A percentile compares a stretch with the other conserved stretches of the same genome.
Evolutionary conservation across 2,113 vertebrate species (phyloP).

Genomic region (Vombatus ursinus): DNA sequence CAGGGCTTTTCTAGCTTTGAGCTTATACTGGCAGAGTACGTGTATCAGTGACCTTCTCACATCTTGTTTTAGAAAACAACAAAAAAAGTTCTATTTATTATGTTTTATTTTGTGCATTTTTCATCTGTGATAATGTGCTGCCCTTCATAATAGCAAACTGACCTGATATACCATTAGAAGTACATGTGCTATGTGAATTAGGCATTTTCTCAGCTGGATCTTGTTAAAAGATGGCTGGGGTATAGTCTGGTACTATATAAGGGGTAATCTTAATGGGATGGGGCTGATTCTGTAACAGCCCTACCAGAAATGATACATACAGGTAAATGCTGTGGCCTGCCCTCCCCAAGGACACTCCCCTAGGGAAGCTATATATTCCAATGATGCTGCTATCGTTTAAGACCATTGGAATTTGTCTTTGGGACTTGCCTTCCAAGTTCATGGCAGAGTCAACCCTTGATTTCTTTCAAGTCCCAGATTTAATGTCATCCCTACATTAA

Average conservation of each 20-base stretch:
- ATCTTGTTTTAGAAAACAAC: conserved; percentile 35
- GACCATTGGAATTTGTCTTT: no score
- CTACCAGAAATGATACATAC: conserved; percentile 37
- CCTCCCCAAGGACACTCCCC: neutral
- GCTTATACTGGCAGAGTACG: conserved; percentile 39
- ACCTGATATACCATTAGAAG: conserved; percentile 21
- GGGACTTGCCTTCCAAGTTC: no score
- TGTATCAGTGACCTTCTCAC: conserved; percentile 29
- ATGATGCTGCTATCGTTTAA: neutral
- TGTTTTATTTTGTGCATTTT: conserved; percentile 56
- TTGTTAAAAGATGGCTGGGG: conserved; percentile 42
- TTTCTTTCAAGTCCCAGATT: no score
- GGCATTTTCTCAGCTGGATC: conserved; percentile 45
- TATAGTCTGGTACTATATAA: conserved; percentile 41
- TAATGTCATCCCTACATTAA: no score
- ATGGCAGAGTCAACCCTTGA: no score
- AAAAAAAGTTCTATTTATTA: conserved; percentile 33
- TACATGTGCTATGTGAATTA: conserved; percentile 36
- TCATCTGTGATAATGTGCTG: conserved; percentile 9
- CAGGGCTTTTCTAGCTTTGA: conserved; percentile 38
- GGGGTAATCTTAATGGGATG: conserved; percentile 38
- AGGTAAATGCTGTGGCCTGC: neutral
- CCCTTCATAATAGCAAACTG: conserved; percentile 56
- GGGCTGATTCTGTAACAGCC: conserved; percentile 46
- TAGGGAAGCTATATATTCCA: neutral